phyloP scores from a whole-genome alignment of 53 echinoderm and acorn worm genomes.

The Holothuria scabra region DNA sequence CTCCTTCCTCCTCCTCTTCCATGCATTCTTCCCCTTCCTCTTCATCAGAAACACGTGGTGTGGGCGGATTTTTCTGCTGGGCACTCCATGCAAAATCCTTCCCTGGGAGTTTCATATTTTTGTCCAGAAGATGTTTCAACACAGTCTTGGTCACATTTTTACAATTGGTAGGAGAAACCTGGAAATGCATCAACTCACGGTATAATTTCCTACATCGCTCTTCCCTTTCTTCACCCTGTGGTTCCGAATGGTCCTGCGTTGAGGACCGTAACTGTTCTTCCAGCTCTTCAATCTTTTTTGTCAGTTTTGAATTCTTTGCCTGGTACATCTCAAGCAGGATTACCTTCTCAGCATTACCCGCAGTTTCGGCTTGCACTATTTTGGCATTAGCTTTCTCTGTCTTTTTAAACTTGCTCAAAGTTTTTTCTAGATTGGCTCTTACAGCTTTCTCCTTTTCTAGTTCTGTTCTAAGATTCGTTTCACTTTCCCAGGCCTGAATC shows the following conservation, averaged over 20 bases:
- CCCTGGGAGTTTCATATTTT: constrained; percentile 16
- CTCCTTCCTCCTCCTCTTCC: neutral
- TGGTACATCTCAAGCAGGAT: neutral
- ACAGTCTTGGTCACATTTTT: constrained; percentile 25
- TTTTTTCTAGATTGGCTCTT: constrained; percentile 6
- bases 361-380: neutral
- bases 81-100: constrained; percentile 44
- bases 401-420: constrained; percentile 14
- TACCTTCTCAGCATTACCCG: constrained; percentile 23
- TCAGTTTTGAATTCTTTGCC: constrained; percentile 8
- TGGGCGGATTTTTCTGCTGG: constrained; percentile 32
- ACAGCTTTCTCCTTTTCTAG: constrained; percentile 27
- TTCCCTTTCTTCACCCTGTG: neutral
- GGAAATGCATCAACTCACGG: neutral
- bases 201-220: constrained; percentile 25
- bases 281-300: constrained; percentile 8
- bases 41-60: constrained; percentile 29
- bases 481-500: constrained; percentile 41
- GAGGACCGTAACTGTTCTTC: neutral
- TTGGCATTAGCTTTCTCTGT: neutral
- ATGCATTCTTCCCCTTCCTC: neutral
- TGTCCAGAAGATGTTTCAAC: constrained; percentile 10
- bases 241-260: neutral
- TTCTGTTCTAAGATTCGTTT: constrained; percentile 20
- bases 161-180: neutral